These are phyloP conservation scores for Paralichthys olivaceus DNA, from an alignment of 2,113 vertebrate species.

Conservation along the genomic window DNA sequence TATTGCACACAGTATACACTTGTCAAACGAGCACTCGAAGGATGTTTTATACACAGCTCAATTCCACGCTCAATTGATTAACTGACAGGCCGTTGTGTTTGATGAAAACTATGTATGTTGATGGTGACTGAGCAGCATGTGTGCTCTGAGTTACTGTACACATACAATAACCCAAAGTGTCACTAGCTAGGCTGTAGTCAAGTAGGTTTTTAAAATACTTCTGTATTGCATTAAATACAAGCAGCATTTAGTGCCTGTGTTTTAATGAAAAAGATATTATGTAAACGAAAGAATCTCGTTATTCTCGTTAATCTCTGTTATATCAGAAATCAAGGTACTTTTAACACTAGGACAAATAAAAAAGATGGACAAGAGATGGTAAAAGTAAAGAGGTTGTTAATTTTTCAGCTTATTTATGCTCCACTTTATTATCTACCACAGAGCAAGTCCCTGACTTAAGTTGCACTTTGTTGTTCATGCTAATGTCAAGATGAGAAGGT, in stretches of 20 bases:
- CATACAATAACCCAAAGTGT: not conserved
- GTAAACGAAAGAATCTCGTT: not conserved
- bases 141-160: not conserved
- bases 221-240: not conserved
- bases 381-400: not conserved
- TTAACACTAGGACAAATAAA: too few species aligned
- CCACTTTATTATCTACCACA: too few species aligned
- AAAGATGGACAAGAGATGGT: not conserved
- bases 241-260: not conserved
- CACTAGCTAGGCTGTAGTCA: too few species aligned
- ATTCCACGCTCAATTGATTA: constrained; percentile 46
- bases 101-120: constrained; percentile 2
- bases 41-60: constrained; percentile 53
- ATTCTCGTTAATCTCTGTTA: too few species aligned
- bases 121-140: not conserved
- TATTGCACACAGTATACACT: constrained; percentile 26
- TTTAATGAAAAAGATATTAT: not conserved
- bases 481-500: too few species aligned
- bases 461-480: too few species aligned
- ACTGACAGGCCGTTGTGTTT: constrained; percentile 38
- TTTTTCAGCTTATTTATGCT: too few species aligned
- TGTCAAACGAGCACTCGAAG: constrained; percentile 46
- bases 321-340: not conserved
- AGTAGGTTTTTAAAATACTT: not conserved
- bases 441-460: too few species aligned